Percentiles rank a stretch among this genome's conserved stretches.
phyloP scores from a whole-genome alignment of 2,888 invertebrate species.

The Xylophagus ater region DNA sequence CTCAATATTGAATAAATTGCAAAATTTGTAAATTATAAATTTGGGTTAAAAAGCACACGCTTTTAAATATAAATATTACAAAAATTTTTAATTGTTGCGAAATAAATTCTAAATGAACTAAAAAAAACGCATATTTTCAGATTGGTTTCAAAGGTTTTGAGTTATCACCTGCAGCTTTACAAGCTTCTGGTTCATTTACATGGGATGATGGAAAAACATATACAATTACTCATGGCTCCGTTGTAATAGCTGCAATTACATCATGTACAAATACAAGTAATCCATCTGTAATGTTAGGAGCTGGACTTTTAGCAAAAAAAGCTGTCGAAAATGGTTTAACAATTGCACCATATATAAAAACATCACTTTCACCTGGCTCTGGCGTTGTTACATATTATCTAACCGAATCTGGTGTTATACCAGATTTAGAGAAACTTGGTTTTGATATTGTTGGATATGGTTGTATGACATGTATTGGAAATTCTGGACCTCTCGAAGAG shows the following conservation, averaged over 20 bases:
- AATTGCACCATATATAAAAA: slow-evolving; percentile 91
- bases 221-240: slow-evolving; percentile 75
- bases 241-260: slow-evolving; percentile 95
- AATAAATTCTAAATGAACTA: too few species aligned
- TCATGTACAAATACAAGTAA: slow-evolving; percentile 98
- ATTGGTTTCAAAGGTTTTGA: slow-evolving; percentile 90
- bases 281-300: slow-evolving; percentile 96
- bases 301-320: slow-evolving; percentile 86
- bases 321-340: slow-evolving; percentile 83
- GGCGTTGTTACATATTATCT: slow-evolving; percentile 80
- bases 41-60: too few species aligned
- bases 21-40: too few species aligned
- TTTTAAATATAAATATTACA: too few species aligned
- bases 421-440: slow-evolving; percentile 73
- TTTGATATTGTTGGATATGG: slow-evolving; percentile 97
- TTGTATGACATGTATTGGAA: slow-evolving; percentile 99
- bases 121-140: too few species aligned
- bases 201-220: slow-evolving; percentile 69
- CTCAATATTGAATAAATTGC: too few species aligned
- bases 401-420: slow-evolving; percentile 81
- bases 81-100: not conserved
- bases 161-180: slow-evolving; percentile 52
- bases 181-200: slow-evolving; percentile 58
- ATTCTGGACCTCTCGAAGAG: slow-evolving; percentile 90
- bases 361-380: slow-evolving; percentile 90